Conservation (phyloP, 1,140 invertebrate genomes). For the Melitaea cinxia region DNA sequence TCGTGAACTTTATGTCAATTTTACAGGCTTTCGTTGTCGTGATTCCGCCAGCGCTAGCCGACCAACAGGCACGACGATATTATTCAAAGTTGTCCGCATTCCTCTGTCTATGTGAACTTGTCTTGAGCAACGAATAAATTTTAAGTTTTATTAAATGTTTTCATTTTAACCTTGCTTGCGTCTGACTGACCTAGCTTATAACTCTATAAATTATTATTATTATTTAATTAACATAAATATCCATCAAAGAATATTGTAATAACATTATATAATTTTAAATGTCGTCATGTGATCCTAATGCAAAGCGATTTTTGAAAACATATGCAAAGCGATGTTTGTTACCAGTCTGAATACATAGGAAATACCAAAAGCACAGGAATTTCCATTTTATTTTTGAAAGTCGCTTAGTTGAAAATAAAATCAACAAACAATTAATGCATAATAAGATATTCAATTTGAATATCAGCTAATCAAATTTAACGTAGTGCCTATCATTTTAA, state of each 20-base stretch:
- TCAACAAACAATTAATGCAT: too few species aligned
- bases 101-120: constrained; percentile 40
- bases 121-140: constrained; percentile 42
- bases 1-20: constrained; percentile 72
- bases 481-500: background rate
- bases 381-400: too few species aligned
- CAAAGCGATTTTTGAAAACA: constrained; percentile 30
- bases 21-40: constrained; percentile 78
- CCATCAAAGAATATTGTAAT: too few species aligned
- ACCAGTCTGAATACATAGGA: background rate
- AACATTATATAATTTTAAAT: background rate
- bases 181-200: constrained; percentile 39
- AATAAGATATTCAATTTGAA: background rate
- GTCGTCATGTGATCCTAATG: background rate
- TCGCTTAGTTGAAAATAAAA: too few species aligned
- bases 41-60: constrained; percentile 43
- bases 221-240: too few species aligned
- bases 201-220: background rate
- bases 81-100: constrained; percentile 67
- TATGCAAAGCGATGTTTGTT: constrained; percentile 33
- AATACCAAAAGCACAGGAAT: too few species aligned
- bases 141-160: constrained; percentile 39
- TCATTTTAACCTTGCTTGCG: constrained; percentile 50
- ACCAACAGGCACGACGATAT: constrained; percentile 34
- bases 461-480: background rate